These are phyloP conservation scores for Onychomys leucogaster DNA, from an alignment of 2,797 vertebrate genomes.

Conservation along the genomic window DNA sequence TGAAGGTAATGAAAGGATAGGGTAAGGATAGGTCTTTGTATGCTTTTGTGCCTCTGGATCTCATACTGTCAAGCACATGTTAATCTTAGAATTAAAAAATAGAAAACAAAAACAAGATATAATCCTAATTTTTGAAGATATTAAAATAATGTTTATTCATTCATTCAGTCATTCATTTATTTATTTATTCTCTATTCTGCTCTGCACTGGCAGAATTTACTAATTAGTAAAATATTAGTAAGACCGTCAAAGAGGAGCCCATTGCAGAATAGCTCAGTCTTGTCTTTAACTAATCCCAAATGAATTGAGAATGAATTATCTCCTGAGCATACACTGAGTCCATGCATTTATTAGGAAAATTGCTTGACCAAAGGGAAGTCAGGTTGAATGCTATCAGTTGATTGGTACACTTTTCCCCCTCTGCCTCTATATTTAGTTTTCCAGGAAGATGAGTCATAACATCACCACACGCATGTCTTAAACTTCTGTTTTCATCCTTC, in stretches of 20 bases:
- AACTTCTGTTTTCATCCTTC: neutral
- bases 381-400: neutral
- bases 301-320: neutral
- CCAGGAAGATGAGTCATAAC: neutral
- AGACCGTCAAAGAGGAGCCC: neutral
- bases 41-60: neutral
- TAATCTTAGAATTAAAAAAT: neutral
- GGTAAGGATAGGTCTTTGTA: neutral
- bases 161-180: neutral
- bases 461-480: neutral
- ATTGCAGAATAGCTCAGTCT: neutral
- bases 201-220: neutral
- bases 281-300: neutral
- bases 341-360: neutral
- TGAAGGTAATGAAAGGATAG: neutral
- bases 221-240: neutral
- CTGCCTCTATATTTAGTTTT: neutral
- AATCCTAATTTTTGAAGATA: neutral
- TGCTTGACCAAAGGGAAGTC: slow-evolving; percentile 1
- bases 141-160: neutral
- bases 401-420: neutral
- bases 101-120: neutral
- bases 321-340: neutral
- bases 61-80: neutral
- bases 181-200: neutral